Conservation (phyloP, 2,888 invertebrate genomes). For the Mimachlamys varia region DNA sequence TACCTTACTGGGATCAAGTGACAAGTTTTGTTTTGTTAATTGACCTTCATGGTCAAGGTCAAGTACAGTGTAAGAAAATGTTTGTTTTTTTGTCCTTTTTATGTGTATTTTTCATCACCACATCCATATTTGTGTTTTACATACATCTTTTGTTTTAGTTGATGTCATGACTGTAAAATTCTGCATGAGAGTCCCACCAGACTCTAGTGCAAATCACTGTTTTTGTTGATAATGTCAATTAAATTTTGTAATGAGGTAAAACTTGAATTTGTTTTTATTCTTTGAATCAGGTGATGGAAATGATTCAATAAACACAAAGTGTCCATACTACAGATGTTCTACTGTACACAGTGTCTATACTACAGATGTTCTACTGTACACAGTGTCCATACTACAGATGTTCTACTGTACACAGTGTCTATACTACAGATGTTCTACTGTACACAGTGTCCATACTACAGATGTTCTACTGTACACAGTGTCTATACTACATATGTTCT, state of each 20-base stretch:
- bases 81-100: slow-evolving; percentile 24
- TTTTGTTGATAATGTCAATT: slow-evolving; percentile 34
- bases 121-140: neutral
- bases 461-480: no score
- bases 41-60: neutral
- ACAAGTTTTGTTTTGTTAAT: neutral
- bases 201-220: slow-evolving; percentile 18
- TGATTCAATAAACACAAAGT: neutral
- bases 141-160: slow-evolving; percentile 19
- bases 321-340: neutral
- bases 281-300: neutral
- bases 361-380: no score
- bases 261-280: neutral
- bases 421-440: no score
- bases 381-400: no score
- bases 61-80: neutral
- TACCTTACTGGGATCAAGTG: neutral
- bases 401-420: no score
- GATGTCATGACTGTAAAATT: slow-evolving; percentile 27
- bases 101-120: neutral
- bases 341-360: neutral
- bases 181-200: neutral
- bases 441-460: no score
- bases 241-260: slow-evolving; percentile 29
- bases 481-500: no score